Percentiles rank a stretch among this genome's conserved stretches.
Conservation (phyloP, 2,888 invertebrate species). For the Elysia crispata region DNA sequence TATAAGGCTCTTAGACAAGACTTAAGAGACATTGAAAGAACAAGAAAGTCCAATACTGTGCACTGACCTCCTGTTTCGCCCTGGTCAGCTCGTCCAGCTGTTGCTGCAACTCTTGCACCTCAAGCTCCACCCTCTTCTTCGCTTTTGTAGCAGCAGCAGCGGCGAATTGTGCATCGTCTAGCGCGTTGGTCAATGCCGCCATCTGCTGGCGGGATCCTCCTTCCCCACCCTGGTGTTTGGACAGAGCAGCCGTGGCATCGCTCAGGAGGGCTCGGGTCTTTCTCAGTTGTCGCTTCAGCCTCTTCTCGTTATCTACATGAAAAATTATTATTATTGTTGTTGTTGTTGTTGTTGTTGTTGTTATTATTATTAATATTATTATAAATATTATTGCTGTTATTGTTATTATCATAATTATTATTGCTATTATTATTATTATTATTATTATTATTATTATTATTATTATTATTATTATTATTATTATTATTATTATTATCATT, state of each 20-base stretch:
- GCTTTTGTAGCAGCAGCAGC: constrained; percentile 90
- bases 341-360: no score
- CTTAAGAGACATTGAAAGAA: no score
- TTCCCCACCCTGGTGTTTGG: constrained; percentile 91
- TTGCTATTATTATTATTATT: no score
- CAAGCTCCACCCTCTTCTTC: constrained; percentile 90
- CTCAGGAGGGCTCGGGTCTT: constrained; percentile 92
- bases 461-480: no score
- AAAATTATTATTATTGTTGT: no score
- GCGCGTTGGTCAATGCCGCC: constrained; percentile 87
- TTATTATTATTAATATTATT: no score
- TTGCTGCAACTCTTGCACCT: constrained; percentile 88
- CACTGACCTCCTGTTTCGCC: constrained; percentile 83
- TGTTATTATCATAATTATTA: no score
- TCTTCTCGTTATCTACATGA: constrained; percentile 73
- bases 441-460: no score
- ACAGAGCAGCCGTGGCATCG: constrained; percentile 94
- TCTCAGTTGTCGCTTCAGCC: constrained; percentile 89
- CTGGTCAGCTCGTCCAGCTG: constrained; percentile 89
- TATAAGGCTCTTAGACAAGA: no score
- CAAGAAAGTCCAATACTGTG: no score
- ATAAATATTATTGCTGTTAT: no score
- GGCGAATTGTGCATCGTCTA: constrained; percentile 94
- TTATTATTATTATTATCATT: no score
- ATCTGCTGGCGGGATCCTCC: constrained; percentile 88